Evolutionary conservation across 2,797 vertebrate genomes (phyloP), one percentile per base, ranked within the genome.

Genomic region (Ataeniobius toweri): DNA sequence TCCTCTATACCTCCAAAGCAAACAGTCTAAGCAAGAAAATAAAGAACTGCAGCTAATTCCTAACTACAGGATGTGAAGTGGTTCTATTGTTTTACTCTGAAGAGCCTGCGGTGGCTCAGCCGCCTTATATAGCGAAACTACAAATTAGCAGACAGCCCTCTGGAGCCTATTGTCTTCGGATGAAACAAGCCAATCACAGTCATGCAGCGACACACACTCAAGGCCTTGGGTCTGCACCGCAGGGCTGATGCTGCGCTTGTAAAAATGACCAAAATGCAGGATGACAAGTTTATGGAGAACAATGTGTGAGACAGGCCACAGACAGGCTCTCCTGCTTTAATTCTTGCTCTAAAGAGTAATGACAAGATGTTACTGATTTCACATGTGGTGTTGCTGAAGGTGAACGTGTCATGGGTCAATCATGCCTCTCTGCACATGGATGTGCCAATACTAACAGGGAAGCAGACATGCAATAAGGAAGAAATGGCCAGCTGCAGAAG

Each of bases 201-300:
- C 83, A 85, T 56, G 78, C 86, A 44, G 77, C 41, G 86, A 81
- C 75, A 72, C 81, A 77, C 85, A 87, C 84, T 83, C 70, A 39
- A 50, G 74, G 79, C 83, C 76, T 72, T 6, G 75, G 75, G 73
- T 84, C 88, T 80, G 75, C 20, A 92, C 92, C 93, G 51, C 89
- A n/a, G 79, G 89, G 80, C 36, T 80, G 86, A 91, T 55, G 91
- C 90, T 79, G 74, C 6, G 63, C 91, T 93, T 89, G 91, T 94
- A 87, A 93, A 93, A 92, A 71, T 89, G 86, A 93, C 93, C 93
- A 78, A 87, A 80, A 87, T 77, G 77, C 78, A 83, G 79, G 85
- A 83, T 58, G 87, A 88, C 78, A 89, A 88, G 74, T 87, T 89
- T 77, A 87, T 85, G 81, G 81, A 87, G 75, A 88, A 90, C 81